phyloP scores from a whole-genome alignment of 2,888 invertebrate genomes.

The Cephalotes varians region DNA sequence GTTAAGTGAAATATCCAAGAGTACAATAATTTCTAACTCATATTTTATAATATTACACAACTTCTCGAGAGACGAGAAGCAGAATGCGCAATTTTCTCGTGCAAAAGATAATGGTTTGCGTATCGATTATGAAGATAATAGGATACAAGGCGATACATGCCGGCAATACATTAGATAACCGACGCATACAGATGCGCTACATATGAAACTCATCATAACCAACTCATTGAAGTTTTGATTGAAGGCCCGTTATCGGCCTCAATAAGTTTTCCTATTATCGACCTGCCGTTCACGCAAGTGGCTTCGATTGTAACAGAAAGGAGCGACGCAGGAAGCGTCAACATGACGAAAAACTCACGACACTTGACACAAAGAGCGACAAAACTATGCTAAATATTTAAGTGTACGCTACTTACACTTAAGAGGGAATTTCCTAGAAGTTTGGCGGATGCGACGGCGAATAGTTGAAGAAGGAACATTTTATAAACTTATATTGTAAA shows the following conservation, averaged over 20 bases:
- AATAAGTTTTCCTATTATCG: slow-evolving; percentile 62
- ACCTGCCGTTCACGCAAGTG: slow-evolving; percentile 26
- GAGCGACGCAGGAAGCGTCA: slow-evolving; percentile 10
- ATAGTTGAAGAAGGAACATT: background rate
- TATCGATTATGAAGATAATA: slow-evolving; percentile 5
- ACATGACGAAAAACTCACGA: slow-evolving; percentile 6
- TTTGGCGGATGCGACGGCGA: slow-evolving; percentile 10
- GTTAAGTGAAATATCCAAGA: background rate
- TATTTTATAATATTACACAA: background rate
- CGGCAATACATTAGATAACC: slow-evolving; percentile 22
- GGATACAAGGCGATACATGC: slow-evolving; percentile 7
- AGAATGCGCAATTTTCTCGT: background rate
- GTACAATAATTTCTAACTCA: background rate
- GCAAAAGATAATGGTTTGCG: background rate
- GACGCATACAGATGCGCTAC: slow-evolving; percentile 10
- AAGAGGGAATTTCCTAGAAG: background rate
- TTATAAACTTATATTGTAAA: background rate
- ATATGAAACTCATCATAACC: slow-evolving; percentile 41
- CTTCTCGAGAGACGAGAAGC: background rate
- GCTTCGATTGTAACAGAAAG: slow-evolving; percentile 37
- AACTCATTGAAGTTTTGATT: slow-evolving; percentile 66
- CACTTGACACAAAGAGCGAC: background rate
- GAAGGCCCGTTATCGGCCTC: slow-evolving; percentile 58
- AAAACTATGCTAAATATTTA: slow-evolving; percentile 14
- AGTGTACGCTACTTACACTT: background rate